Percentiles rank a stretch among this genome's conserved stretches.
Evolutionary conservation across 2,113 vertebrate genomes (phyloP).

Genomic region (Ammospiza caudacuta): DNA sequence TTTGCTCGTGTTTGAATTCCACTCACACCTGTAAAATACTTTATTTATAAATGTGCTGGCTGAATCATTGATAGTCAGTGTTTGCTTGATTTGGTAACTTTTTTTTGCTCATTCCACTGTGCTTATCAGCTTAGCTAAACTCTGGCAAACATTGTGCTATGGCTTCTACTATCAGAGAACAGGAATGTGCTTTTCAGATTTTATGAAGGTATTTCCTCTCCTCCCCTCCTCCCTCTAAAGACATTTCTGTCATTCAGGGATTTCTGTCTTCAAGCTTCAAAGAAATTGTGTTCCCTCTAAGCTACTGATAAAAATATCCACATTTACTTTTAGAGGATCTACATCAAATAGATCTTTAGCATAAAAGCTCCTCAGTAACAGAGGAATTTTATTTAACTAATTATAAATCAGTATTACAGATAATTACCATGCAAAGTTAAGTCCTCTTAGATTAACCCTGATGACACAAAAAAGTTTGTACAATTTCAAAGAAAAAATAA

Average conservation of each 20-base stretch:
- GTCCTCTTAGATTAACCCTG: background rate
- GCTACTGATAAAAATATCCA: background rate
- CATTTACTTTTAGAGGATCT: background rate
- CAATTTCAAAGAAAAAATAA: background rate
- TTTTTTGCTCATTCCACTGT: background rate
- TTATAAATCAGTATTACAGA: background rate
- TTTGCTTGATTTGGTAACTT: background rate
- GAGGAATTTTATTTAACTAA: background rate
- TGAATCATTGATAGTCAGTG: background rate
- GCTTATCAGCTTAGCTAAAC: background rate
- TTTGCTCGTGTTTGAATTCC: background rate
- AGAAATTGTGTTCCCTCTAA: background rate
- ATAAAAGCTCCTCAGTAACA: background rate
- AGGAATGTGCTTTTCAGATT: constrained; percentile 13
- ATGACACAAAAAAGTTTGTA: background rate
- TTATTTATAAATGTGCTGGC: background rate
- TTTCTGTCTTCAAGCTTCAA: constrained; percentile 32
- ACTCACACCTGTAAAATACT: background rate
- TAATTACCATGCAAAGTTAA: background rate
- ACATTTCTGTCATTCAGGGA: background rate
- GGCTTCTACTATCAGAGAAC: background rate
- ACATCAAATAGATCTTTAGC: background rate
- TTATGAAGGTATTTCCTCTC: background rate
- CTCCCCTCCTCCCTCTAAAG: background rate
- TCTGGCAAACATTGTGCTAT: background rate